phyloP scores from a whole-genome alignment of 2,888 invertebrate species.

The Pristionchus mayeri region DNA sequence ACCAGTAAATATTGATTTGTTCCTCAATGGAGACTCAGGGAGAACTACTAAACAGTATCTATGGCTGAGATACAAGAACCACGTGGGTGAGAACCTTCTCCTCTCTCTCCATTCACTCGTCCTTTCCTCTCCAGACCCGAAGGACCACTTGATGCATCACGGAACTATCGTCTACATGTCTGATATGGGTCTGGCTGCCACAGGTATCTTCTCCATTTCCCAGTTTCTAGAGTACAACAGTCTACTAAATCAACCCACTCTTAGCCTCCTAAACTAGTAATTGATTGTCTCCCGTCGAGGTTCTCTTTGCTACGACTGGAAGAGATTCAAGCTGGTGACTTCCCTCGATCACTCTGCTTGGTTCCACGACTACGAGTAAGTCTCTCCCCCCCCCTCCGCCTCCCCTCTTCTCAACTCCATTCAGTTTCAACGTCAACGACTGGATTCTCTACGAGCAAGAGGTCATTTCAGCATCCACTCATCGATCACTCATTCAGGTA shows the following conservation, averaged over 20 bases:
- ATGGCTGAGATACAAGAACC: constrained; percentile 67
- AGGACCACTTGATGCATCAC: constrained; percentile 64
- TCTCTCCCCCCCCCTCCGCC: neutral
- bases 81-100: constrained; percentile 54
- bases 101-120: neutral
- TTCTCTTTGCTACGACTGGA: constrained; percentile 60
- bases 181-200: constrained; percentile 63
- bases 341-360: constrained; percentile 68
- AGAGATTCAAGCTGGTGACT: constrained; percentile 64
- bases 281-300: constrained; percentile 24
- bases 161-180: constrained; percentile 67
- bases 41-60: constrained; percentile 58
- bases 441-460: constrained; percentile 70
- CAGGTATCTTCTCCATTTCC: too few relatives aligned
- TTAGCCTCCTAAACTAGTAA: too few relatives aligned
- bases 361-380: constrained; percentile 65
- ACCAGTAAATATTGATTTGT: constrained; percentile 59
- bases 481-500: constrained; percentile 67
- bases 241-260: too few relatives aligned
- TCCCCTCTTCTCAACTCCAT: neutral
- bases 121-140: constrained; percentile 52
- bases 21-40: constrained; percentile 4
- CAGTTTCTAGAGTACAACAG: too few relatives aligned
- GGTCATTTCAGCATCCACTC: constrained; percentile 65
- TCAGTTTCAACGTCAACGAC: constrained; percentile 69